Conservation (phyloP, 1,140 invertebrate species). For the Lamellibrachia luymesi region DNA sequence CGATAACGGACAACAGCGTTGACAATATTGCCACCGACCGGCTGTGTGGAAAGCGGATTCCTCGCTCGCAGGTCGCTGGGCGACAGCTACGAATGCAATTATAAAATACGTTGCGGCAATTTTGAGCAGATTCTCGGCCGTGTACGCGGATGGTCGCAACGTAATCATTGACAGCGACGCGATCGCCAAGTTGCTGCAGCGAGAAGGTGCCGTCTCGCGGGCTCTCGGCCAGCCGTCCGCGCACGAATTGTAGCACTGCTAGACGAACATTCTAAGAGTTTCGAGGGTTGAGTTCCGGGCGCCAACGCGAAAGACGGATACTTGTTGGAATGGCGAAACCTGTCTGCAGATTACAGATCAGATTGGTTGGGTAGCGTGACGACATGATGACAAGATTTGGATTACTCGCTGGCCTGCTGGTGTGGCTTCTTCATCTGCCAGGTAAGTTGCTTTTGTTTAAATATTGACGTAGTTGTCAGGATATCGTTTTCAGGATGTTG, state of each 20-base stretch:
- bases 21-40: background rate
- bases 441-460: background rate
- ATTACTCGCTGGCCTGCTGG: background rate
- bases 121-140: background rate
- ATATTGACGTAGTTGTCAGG: background rate
- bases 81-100: background rate
- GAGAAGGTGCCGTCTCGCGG: too few relatives aligned
- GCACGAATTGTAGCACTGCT: too few relatives aligned
- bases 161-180: too few relatives aligned
- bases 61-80: background rate
- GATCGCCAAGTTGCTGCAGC: too few relatives aligned
- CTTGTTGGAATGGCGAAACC: background rate
- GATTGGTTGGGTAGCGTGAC: background rate
- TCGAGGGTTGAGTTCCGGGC: too few relatives aligned
- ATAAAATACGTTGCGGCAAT: slow-evolving; percentile 1
- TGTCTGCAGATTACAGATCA: background rate
- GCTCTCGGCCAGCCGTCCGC: too few relatives aligned
- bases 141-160: too few relatives aligned
- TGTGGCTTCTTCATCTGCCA: background rate
- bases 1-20: background rate
- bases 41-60: background rate
- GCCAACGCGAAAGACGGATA: background rate
- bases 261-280: too few relatives aligned
- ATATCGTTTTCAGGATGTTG: too few relatives aligned
- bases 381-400: background rate